phyloP scores from a whole-genome alignment of 2,113 vertebrate species.

The Machaerirhynchus nigripectus region DNA sequence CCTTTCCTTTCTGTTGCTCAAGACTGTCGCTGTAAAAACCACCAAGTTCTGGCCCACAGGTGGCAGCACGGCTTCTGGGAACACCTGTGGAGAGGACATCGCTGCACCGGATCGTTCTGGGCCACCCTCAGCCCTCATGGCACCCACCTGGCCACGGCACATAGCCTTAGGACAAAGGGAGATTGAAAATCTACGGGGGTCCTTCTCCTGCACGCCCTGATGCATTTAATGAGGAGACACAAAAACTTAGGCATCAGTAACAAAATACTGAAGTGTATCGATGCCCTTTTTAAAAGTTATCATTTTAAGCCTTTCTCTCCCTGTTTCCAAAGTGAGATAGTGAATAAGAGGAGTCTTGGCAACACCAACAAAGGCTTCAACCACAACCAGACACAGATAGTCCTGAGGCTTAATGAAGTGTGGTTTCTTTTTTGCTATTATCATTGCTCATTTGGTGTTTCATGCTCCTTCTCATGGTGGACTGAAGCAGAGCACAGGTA shows the following conservation, averaged over 20 bases:
- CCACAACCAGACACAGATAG: neutral
- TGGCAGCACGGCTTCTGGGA: neutral
- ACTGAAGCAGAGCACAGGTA: neutral
- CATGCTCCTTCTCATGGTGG: neutral
- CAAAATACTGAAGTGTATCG: fast-evolving
- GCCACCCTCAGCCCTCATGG: neutral
- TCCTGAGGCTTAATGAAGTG: neutral
- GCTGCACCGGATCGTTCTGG: neutral
- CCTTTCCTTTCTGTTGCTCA: neutral
- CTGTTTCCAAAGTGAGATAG: neutral
- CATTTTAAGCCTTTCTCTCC: neutral
- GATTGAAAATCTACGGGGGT: neutral
- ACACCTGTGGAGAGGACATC: neutral
- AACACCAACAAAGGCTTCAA: neutral
- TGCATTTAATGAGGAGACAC: neutral
- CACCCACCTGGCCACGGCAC: fast-evolving
- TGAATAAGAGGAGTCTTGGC: neutral
- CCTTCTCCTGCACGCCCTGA: neutral
- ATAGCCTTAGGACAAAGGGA: neutral
- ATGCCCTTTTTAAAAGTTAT: neutral
- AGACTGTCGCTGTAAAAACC: neutral
- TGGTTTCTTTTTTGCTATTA: neutral
- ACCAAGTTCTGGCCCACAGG: neutral
- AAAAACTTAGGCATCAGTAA: neutral
- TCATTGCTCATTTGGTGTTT: neutral